Conservation (phyloP, 2,888 invertebrate species). For the Emmelina monodactyla region DNA sequence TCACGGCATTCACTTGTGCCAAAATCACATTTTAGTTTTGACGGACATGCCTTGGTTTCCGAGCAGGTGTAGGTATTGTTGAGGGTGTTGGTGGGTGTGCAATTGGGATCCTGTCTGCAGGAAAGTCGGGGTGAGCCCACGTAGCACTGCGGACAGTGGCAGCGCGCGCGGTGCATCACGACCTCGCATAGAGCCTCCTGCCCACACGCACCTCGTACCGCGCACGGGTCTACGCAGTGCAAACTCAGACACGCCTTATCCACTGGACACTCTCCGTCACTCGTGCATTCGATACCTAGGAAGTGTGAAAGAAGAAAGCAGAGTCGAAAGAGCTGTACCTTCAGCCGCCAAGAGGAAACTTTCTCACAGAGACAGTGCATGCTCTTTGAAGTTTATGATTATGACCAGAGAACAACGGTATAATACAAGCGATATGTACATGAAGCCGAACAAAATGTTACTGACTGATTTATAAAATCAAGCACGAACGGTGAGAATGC, state of each 20-base stretch:
- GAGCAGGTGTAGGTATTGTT: constrained; percentile 71
- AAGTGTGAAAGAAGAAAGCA: constrained; percentile 68
- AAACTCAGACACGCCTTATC: constrained; percentile 91
- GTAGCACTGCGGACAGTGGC: constrained; percentile 89
- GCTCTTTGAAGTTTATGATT: constrained; percentile 68
- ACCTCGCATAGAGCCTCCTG: constrained; percentile 88
- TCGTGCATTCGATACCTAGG: constrained; percentile 86
- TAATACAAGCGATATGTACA: constrained; percentile 72
- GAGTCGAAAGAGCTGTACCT: constrained; percentile 77
- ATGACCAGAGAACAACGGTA: constrained; percentile 60
- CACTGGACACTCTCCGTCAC: constrained; percentile 89
- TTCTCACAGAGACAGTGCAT: constrained; percentile 79
- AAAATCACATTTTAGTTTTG: constrained; percentile 76
- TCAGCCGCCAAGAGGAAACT: constrained; percentile 89
- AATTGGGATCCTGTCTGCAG: constrained; percentile 82
- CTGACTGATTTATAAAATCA: constrained; percentile 53
- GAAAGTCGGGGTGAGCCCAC: constrained; percentile 81
- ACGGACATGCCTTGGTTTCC: constrained; percentile 75
- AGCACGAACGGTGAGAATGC: constrained; percentile 69
- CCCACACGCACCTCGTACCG: constrained; percentile 87
- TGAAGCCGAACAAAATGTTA: constrained; percentile 65
- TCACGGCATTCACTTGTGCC: constrained; percentile 78
- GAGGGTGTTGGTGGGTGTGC: constrained; percentile 69
- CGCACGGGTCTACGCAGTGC: constrained; percentile 91
- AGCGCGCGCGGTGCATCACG: constrained; percentile 83